Percentiles rank a stretch among this genome's conserved stretches.
Evolutionary conservation across 2,888 invertebrate genomes (phyloP).

Genomic region (Theodoxus fluviatilis): DNA sequence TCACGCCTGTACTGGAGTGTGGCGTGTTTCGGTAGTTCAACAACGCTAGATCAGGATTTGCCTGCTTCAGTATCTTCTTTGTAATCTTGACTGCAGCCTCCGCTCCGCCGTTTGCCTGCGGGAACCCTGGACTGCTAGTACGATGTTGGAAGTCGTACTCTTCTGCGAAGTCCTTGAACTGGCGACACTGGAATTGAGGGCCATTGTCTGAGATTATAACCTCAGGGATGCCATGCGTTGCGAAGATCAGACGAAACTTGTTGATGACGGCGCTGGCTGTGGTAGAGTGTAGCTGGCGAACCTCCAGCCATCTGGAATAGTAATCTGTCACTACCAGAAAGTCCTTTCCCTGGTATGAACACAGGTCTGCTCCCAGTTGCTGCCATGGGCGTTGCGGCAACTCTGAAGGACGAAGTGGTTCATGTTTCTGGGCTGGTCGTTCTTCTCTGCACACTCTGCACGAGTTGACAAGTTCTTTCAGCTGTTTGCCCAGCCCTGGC

Average conservation of each 20-base stretch:
- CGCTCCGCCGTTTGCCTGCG: slow-evolving; percentile 20
- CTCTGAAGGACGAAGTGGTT: slow-evolving; percentile 3
- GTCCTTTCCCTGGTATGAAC: not conserved
- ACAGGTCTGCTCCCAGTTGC: slow-evolving; percentile 13
- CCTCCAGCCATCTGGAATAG: slow-evolving; percentile 23
- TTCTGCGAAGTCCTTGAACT: slow-evolving; percentile 8
- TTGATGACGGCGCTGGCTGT: not conserved
- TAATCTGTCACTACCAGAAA: slow-evolving; percentile 19
- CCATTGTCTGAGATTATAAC: slow-evolving; percentile 10
- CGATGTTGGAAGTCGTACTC: slow-evolving; percentile 7
- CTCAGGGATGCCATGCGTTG: slow-evolving; percentile 20
- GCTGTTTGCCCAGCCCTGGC: not conserved
- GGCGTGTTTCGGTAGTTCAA: slow-evolving; percentile 17
- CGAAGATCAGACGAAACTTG: not conserved
- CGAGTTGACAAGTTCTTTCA: not conserved
- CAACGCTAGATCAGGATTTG: not conserved
- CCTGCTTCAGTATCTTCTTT: slow-evolving; percentile 1
- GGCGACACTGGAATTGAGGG: slow-evolving; percentile 18
- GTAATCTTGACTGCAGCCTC: slow-evolving; percentile 17
- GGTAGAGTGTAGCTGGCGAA: not conserved
- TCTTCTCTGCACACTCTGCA: slow-evolving; percentile 12
- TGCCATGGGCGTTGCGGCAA: slow-evolving; percentile 21
- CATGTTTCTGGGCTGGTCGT: not conserved
- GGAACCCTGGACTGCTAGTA: slow-evolving; percentile 19
- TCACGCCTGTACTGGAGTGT: too few relatives aligned